Percentiles rank a stretch among this genome's conserved stretches.
phyloP scores from a whole-genome alignment of 1,140 invertebrate genomes.

The Pogonomyrmex barbatus region DNA sequence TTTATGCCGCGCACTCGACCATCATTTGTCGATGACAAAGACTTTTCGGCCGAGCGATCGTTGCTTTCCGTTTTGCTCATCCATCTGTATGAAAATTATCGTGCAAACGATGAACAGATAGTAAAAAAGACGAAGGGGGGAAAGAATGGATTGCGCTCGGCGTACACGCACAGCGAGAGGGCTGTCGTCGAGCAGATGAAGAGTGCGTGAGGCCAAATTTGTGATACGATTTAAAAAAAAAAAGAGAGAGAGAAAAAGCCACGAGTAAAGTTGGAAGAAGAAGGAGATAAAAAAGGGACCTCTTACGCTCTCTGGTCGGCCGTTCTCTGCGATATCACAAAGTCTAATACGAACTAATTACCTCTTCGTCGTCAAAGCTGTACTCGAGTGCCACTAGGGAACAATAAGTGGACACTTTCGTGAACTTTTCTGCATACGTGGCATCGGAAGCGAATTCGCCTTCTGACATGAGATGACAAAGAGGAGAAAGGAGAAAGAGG shows the following conservation, averaged over 20 bases:
- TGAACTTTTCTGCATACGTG: slow-evolving; percentile 81
- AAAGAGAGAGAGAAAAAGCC: not conserved
- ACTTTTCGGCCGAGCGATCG: slow-evolving; percentile 58
- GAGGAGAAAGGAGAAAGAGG: slow-evolving; percentile 27
- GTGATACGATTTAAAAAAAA: slow-evolving; percentile 73
- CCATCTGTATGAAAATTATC: slow-evolving; percentile 39
- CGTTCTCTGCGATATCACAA: slow-evolving; percentile 75
- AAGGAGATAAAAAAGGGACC: slow-evolving; percentile 14
- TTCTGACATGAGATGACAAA: slow-evolving; percentile 54
- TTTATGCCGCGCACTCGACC: slow-evolving; percentile 62
- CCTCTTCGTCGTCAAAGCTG: slow-evolving; percentile 79
- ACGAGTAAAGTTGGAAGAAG: not conserved
- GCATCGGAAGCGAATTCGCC: slow-evolving; percentile 74
- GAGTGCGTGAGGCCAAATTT: slow-evolving; percentile 62
- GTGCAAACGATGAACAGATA: slow-evolving; percentile 43
- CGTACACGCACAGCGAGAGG: slow-evolving; percentile 13
- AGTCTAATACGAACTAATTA: slow-evolving; percentile 83
- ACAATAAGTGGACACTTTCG: slow-evolving; percentile 80
- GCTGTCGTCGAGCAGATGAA: slow-evolving; percentile 23
- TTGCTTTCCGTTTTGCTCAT: slow-evolving; percentile 31
- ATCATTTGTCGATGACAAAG: slow-evolving; percentile 69
- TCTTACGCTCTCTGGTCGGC: slow-evolving; percentile 67
- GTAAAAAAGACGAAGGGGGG: not conserved
- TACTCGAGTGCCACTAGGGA: slow-evolving; percentile 75
- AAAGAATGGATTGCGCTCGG: slow-evolving; percentile 31